Percentiles rank a stretch among this genome's conserved stretches.
Evolutionary conservation across 2,797 vertebrate species (phyloP).

Genomic region (Darevskia nairensis): DNA sequence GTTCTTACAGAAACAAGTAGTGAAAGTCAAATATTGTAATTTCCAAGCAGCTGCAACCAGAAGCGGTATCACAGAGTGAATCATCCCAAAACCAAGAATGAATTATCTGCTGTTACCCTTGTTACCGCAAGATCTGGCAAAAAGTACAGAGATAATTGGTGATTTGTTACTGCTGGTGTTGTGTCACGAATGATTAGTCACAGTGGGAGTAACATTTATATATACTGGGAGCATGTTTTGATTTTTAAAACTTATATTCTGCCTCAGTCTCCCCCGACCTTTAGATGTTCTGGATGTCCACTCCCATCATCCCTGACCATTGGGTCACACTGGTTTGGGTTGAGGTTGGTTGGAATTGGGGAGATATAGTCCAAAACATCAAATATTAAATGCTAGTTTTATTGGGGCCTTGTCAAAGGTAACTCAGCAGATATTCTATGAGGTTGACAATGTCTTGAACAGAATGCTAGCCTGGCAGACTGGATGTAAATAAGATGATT

Average conservation of each 20-base stretch:
- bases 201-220: neutral
- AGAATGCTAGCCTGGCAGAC: neutral
- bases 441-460: neutral
- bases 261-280: too few relatives aligned
- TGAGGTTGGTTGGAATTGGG: too few relatives aligned
- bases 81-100: conserved; percentile 2
- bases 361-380: neutral
- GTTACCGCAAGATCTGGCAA: neutral
- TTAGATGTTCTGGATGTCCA: too few relatives aligned
- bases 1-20: neutral
- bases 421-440: neutral
- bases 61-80: neutral
- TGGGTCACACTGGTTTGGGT: too few relatives aligned
- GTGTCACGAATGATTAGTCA: neutral
- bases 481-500: neutral
- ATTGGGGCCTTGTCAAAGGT: neutral
- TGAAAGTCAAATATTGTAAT: neutral
- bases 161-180: neutral
- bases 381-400: neutral
- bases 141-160: neutral
- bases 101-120: neutral
- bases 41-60: neutral
- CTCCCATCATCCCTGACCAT: too few relatives aligned
- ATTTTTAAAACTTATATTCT: conserved; percentile 1
- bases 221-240: neutral